Evolutionary conservation across 2,113 vertebrate species (phyloP).

Genomic region (Silurus glanis): DNA sequence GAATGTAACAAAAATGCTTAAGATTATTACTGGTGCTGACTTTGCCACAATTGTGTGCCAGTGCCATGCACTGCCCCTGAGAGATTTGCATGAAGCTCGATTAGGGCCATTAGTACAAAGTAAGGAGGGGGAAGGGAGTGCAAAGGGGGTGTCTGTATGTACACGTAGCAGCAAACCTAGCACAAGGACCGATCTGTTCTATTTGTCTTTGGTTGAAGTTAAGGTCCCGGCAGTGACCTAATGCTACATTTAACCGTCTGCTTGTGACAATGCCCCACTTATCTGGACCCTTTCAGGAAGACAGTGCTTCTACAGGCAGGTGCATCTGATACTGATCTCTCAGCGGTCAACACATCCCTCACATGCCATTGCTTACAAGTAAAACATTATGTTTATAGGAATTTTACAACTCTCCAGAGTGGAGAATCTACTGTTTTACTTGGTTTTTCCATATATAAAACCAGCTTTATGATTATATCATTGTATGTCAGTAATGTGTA

Average conservation of each 20-base stretch:
- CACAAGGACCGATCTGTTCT: conserved; percentile 39
- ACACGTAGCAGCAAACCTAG: conserved; percentile 19
- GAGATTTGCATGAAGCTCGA: conserved; percentile 53
- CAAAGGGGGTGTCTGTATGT: conserved; percentile 27
- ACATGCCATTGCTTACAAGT: conserved; percentile 10
- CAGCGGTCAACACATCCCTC: conserved; percentile 30
- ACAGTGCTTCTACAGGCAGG: conserved; percentile 42
- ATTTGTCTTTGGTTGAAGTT: conserved; percentile 39
- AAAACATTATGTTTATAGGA: neutral
- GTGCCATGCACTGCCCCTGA: conserved; percentile 23
- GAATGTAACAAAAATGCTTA: neutral
- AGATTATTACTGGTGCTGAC: neutral
- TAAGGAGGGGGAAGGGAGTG: conserved; percentile 35
- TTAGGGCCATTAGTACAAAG: conserved; percentile 45
- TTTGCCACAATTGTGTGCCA: conserved; percentile 31
- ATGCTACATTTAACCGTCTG: conserved; percentile 42
- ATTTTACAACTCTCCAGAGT: neutral
- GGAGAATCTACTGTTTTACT: neutral
- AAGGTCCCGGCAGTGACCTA: conserved; percentile 30
- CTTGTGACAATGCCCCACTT: conserved; percentile 55
- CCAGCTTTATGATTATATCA: neutral
- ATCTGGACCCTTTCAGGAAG: conserved; percentile 50
- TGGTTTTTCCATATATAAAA: neutral
- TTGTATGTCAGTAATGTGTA: neutral
- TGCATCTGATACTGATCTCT: conserved; percentile 50